phyloP scores from a whole-genome alignment of 2,113 vertebrate genomes.

The Peromyscus polionotus region DNA sequence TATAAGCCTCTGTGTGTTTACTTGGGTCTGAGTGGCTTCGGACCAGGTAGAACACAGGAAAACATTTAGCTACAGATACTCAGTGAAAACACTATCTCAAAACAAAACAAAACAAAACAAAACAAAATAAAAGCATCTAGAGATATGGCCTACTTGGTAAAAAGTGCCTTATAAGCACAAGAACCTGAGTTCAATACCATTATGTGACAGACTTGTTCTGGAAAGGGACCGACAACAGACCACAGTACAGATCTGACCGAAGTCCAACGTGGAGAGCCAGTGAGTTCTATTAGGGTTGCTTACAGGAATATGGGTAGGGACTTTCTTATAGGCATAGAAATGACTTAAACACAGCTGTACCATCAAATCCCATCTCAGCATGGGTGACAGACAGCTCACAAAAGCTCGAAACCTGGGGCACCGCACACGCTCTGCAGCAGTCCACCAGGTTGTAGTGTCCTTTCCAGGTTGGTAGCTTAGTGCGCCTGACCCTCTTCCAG shows the following conservation, averaged over 20 bases:
- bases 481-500: neutral
- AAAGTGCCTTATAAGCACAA: neutral
- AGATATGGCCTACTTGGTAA: neutral
- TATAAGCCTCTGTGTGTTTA: too few relatives aligned
- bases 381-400: neutral
- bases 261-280: neutral
- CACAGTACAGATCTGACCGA: neutral
- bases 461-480: neutral
- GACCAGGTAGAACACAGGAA: too few relatives aligned
- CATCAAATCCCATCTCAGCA: neutral
- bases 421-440: neutral
- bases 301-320: neutral
- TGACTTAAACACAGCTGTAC: neutral
- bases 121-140: neutral
- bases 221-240: neutral
- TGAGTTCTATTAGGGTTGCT: neutral
- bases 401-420: neutral
- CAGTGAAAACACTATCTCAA: neutral
- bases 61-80: too few relatives aligned
- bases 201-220: neutral
- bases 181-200: neutral
- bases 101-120: neutral
- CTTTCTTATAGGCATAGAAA: neutral
- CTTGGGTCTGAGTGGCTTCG: too few relatives aligned
- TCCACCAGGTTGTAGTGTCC: neutral